phyloP scores from a whole-genome alignment of 53 echinoderm and acorn worm species.

The Zoroaster sp. region DNA sequence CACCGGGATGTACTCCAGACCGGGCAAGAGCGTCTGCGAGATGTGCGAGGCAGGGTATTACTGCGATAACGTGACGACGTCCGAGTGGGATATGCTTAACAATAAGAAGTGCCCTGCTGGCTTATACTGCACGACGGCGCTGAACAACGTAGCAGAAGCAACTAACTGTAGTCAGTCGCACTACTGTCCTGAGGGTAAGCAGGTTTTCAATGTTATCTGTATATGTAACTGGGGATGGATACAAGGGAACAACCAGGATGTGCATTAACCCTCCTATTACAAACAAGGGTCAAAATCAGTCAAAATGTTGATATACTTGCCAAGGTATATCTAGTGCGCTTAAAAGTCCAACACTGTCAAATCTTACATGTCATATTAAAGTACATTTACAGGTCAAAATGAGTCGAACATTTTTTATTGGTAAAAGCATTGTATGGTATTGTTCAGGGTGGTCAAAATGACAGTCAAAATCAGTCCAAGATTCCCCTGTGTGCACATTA shows the following conservation, averaged over 20 bases:
- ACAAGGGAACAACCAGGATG: background rate
- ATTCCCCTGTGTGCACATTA: no score
- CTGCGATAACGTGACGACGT: constrained; percentile 88
- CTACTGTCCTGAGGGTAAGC: constrained; percentile 92
- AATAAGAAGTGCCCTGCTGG: constrained; percentile 94
- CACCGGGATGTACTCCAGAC: constrained; percentile 75
- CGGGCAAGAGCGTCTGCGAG: constrained; percentile 73
- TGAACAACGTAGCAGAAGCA: constrained; percentile 73
- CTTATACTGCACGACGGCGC: constrained; percentile 74
- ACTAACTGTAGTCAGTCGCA: constrained; percentile 72
- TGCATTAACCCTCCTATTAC: no score
- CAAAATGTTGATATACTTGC: no score
- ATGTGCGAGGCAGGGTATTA: constrained; percentile 92
- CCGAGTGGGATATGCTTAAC: constrained; percentile 79
- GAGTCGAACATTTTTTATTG: no score
- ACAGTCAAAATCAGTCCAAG: no score
- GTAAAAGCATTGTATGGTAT: no score
- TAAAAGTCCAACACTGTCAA: no score
- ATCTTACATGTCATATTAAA: no score
- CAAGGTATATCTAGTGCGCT: no score
- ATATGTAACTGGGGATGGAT: background rate
- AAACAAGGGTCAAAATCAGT: no score
- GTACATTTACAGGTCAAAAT: no score
- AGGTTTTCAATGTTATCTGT: background rate
- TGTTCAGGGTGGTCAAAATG: no score